Evolutionary conservation across 2,113 vertebrate genomes (phyloP).

Genomic region (Cottus gobio): DNA sequence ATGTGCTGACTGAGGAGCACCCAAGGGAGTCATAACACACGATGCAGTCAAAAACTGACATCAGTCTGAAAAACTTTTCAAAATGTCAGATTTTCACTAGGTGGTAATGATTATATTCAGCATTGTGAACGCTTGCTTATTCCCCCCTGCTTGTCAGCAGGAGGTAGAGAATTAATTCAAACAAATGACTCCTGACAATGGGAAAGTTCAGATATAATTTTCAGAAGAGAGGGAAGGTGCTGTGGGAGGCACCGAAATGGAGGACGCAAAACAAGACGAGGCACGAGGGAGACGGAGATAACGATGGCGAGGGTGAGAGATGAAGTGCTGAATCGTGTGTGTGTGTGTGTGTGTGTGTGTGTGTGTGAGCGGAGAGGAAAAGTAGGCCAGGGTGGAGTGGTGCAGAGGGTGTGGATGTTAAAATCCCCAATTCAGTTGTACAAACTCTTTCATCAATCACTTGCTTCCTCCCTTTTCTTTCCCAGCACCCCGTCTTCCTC

Average conservation of each 20-base stretch:
- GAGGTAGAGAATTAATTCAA: conserved; percentile 44
- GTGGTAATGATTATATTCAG: conserved; percentile 32
- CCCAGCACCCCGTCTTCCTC: conserved; percentile 24
- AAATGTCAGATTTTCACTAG: conserved; percentile 34
- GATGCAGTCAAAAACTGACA: neutral
- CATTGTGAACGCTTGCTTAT: conserved; percentile 37
- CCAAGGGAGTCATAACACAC: conserved; percentile 3
- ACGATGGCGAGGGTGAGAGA: conserved; percentile 17
- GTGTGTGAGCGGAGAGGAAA: conserved; percentile 55
- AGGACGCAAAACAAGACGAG: conserved; percentile 30
- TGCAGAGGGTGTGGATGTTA: conserved; percentile 37
- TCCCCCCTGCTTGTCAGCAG: conserved; percentile 23
- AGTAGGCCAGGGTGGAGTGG: conserved; percentile 60
- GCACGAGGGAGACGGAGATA: neutral
- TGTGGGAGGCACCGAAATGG: conserved; percentile 28
- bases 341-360: conserved; percentile 65
- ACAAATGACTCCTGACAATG: conserved; percentile 45
- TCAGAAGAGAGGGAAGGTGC: conserved; percentile 1
- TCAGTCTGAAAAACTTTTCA: conserved; percentile 21
- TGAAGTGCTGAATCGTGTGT: conserved; percentile 65
- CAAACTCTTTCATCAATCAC: conserved; percentile 66
- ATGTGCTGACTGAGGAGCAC: neutral
- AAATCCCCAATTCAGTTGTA: conserved; percentile 59
- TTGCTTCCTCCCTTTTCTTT: conserved; percentile 64
- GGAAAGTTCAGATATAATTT: conserved; percentile 36